These are phyloP conservation scores for Myiopsitta monachus DNA, from an alignment of 2,113 vertebrate genomes.

Conservation along the genomic window DNA sequence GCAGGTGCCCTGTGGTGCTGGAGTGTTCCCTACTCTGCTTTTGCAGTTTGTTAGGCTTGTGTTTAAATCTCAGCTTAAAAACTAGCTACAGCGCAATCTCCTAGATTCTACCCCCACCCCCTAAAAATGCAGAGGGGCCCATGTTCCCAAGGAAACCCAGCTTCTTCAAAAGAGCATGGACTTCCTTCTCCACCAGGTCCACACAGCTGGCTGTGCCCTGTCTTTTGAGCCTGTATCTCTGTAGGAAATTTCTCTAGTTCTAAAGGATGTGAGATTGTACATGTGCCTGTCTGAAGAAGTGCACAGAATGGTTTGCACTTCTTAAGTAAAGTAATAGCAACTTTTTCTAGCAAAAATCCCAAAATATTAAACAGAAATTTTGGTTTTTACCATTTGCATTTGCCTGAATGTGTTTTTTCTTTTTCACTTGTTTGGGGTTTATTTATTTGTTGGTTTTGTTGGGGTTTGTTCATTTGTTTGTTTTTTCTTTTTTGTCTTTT, in stretches of 20 bases:
- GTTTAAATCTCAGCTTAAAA: not conserved
- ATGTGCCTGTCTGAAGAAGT: not conserved
- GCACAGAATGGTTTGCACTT: not conserved
- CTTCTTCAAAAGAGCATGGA: not conserved
- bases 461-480: not conserved
- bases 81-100: not conserved
- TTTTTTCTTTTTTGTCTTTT: not conserved
- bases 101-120: accelerated
- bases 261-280: not conserved
- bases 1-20: not conserved
- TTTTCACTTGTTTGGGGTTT: not conserved
- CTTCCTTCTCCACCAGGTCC: not conserved
- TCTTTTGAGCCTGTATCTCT: not conserved
- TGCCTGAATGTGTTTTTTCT: not conserved
- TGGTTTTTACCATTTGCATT: not conserved
- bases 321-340: not conserved
- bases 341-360: not conserved
- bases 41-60: not conserved
- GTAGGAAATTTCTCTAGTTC: not conserved
- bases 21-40: not conserved
- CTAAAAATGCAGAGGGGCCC: not conserved
- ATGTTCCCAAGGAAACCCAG: not conserved
- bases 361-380: not conserved
- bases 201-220: not conserved
- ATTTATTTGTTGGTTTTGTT: not conserved